Percentiles rank a stretch among this genome's conserved stretches.
Conservation (phyloP, 2,113 vertebrate species). For the Salvelinus namaycush region DNA sequence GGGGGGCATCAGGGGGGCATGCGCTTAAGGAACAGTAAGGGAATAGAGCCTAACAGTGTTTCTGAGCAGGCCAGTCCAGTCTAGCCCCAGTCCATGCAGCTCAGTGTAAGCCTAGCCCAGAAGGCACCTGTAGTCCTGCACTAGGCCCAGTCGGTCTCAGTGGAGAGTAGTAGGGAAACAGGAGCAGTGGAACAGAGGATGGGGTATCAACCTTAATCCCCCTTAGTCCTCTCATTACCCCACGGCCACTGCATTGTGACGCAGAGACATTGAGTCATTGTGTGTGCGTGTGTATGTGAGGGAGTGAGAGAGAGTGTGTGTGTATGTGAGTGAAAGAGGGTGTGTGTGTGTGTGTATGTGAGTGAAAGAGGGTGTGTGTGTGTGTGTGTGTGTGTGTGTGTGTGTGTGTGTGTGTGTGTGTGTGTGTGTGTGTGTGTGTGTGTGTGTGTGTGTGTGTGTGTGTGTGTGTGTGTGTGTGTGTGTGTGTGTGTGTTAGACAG, state of each 20-base stretch:
- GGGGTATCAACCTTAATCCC: conserved; percentile 61
- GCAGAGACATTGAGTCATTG: conserved; percentile 55
- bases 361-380: background rate
- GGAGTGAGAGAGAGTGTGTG: background rate
- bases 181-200: conserved; percentile 22
- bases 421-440: conserved; percentile 9
- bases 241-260: conserved; percentile 62
- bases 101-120: background rate
- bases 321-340: background rate
- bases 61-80: no score
- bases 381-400: conserved; percentile 9
- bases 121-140: background rate
- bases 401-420: no score
- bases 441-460: conserved; percentile 9
- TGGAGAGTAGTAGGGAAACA: background rate
- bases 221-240: conserved; percentile 56
- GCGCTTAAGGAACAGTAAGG: no score
- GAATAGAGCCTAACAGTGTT: no score
- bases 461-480: conserved; percentile 2
- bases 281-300: conserved; percentile 16
- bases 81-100: no score
- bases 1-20: no score
- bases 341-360: conserved; percentile 8
- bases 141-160: background rate
- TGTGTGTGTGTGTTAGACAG: conserved; percentile 19